Percentiles rank a stretch among this genome's conserved stretches.
phyloP scores from a whole-genome alignment of 1,140 invertebrate genomes.

The Pissodes strobi region DNA sequence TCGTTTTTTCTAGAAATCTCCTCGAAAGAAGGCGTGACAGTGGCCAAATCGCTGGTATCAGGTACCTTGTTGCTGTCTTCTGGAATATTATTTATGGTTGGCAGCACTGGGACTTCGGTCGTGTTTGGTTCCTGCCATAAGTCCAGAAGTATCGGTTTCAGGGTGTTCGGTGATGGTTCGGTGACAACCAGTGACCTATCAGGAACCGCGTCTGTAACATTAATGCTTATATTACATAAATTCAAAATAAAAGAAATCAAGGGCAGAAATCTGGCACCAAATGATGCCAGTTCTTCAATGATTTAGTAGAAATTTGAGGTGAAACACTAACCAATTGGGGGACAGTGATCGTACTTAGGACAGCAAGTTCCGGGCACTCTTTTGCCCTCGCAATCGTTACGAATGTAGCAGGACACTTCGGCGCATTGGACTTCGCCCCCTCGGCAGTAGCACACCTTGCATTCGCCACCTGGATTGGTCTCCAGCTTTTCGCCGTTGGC shows the following conservation, averaged over 20 bases:
- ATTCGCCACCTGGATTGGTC: slow-evolving; percentile 67
- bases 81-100: slow-evolving; percentile 8
- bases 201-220: slow-evolving; percentile 24
- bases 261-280: too few species aligned
- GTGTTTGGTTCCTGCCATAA: slow-evolving; percentile 12
- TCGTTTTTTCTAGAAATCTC: slow-evolving; percentile 12
- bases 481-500: slow-evolving; percentile 75
- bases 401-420: slow-evolving; percentile 72
- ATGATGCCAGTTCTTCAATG: too few species aligned
- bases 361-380: slow-evolving; percentile 73
- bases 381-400: slow-evolving; percentile 72
- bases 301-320: too few species aligned
- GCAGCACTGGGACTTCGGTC: background rate
- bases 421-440: slow-evolving; percentile 76
- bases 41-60: slow-evolving; percentile 25
- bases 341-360: slow-evolving; percentile 79
- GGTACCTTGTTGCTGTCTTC: slow-evolving; percentile 35
- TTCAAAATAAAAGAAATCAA: too few species aligned
- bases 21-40: slow-evolving; percentile 13
- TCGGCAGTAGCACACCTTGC: slow-evolving; percentile 78
- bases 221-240: too few species aligned
- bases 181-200: slow-evolving; percentile 16
- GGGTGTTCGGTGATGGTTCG: slow-evolving; percentile 8
- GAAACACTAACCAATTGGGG: slow-evolving; percentile 69
- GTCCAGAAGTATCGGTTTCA: slow-evolving; percentile 4